A percentile compares a stretch with the other conserved stretches of the same genome.
Conservation (phyloP, 2,113 vertebrate species). For the Lonchura striata region DNA sequence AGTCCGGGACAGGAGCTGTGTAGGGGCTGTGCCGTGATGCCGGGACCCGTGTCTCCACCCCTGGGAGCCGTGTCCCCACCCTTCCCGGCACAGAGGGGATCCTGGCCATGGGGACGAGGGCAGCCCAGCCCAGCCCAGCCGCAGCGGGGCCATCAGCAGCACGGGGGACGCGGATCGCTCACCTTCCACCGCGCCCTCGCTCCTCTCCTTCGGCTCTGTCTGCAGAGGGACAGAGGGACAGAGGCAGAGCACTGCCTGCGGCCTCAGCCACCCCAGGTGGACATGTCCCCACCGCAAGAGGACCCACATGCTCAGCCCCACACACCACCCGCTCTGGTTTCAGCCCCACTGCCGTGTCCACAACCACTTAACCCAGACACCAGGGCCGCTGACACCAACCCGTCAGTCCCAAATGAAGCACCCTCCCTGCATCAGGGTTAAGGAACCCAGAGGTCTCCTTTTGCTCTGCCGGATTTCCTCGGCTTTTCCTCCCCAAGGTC, state of each 20-base stretch:
- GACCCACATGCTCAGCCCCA: not conserved
- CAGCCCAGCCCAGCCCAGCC: not conserved
- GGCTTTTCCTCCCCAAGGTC: not conserved
- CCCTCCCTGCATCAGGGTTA: accelerated
- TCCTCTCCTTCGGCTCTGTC: not conserved
- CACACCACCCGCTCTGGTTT: not conserved
- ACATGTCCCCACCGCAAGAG: accelerated
- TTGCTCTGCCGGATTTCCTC: not conserved
- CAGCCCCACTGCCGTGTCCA: not conserved
- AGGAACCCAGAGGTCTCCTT: not conserved
- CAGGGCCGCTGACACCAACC: accelerated
- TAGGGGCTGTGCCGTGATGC: not conserved
- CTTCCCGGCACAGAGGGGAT: accelerated
- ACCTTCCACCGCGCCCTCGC: not conserved
- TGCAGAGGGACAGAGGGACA: not conserved
- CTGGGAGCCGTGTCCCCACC: not conserved
- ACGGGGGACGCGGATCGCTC: not conserved
- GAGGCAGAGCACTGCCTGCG: not conserved
- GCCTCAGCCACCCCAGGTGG: not conserved
- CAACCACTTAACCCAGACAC: not conserved
- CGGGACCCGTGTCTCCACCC: accelerated
- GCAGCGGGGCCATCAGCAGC: no score
- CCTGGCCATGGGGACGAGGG: accelerated
- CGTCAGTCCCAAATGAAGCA: not conserved
- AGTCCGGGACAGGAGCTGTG: not conserved